Percentiles rank a stretch among this genome's conserved stretches.
Evolutionary conservation across 1,140 invertebrate genomes (phyloP).

Genomic region (Brachystomella parvula): DNA sequence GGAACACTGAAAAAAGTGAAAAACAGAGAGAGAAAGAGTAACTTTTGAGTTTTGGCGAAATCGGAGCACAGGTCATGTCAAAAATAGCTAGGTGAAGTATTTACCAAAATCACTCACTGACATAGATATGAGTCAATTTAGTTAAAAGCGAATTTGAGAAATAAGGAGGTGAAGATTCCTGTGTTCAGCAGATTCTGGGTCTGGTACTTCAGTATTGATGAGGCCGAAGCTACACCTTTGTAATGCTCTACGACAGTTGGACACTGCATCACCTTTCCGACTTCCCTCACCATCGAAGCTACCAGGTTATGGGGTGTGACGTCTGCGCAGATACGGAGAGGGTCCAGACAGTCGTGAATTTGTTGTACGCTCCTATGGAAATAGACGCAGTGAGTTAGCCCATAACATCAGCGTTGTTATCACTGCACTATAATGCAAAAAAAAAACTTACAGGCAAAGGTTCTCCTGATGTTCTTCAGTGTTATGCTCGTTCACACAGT

Average conservation of each 20-base stretch:
- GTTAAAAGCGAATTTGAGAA: no score
- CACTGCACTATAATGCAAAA: neutral
- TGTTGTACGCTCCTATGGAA: constrained; percentile 16
- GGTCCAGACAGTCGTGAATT: constrained; percentile 9
- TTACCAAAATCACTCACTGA: no score
- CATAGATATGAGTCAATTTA: no score
- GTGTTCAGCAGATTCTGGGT: neutral
- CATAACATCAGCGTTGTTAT: neutral
- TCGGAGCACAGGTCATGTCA: no score
- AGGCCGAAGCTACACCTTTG: no score
- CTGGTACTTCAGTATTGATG: no score
- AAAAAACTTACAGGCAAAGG: constrained; percentile 21
- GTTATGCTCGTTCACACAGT: constrained; percentile 17
- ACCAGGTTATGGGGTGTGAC: constrained; percentile 32
- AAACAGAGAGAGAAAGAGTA: no score
- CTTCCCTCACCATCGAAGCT: constrained; percentile 27
- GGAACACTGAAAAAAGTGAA: no score
- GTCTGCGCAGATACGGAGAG: constrained; percentile 22
- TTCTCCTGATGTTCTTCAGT: constrained; percentile 16
- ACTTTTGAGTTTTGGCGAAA: no score
- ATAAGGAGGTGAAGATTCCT: neutral
- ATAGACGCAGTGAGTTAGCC: neutral
- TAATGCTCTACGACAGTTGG: neutral
- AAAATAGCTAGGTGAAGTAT: no score
- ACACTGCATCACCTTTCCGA: constrained; percentile 25